These are phyloP conservation scores for Drosophila birchii DNA, from an alignment of 2,888 invertebrate species.

Conservation along the genomic window DNA sequence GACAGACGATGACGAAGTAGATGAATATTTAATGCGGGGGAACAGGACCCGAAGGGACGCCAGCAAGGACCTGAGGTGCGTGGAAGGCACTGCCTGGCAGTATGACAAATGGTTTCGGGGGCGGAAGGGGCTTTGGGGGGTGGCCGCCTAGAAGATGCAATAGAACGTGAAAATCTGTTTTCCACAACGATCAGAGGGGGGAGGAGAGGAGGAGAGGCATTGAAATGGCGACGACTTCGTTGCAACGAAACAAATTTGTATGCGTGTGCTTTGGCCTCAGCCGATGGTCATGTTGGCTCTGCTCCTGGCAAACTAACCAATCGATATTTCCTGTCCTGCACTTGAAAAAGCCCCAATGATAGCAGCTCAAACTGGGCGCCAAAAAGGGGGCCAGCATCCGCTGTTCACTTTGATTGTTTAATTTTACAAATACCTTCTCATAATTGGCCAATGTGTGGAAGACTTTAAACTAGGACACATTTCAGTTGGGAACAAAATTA, in stretches of 20 bases:
- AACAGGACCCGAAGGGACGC: constrained; percentile 18
- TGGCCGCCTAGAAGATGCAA: constrained; percentile 1
- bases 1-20: constrained; percentile 38
- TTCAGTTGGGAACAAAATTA: not conserved
- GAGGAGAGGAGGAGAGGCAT: not conserved
- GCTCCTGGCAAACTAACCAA: constrained; percentile 41
- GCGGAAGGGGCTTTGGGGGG: not conserved
- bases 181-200: constrained; percentile 6
- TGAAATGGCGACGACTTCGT: constrained; percentile 31
- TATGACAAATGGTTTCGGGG: constrained; percentile 10
- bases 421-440: constrained; percentile 14
- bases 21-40: constrained; percentile 45
- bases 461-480: not conserved
- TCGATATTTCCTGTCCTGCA: constrained; percentile 47
- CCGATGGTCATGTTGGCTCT: constrained; percentile 13
- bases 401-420: constrained; percentile 5
- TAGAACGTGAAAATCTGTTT: constrained; percentile 40
- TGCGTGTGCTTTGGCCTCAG: constrained; percentile 46
- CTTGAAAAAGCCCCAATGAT: constrained; percentile 22
- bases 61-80: constrained; percentile 6
- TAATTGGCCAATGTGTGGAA: not conserved
- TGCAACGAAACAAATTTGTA: constrained; percentile 37
- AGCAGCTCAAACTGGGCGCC: constrained; percentile 3
- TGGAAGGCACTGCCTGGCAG: constrained; percentile 8
- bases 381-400: constrained; percentile 11